Conservation (phyloP, 2,797 vertebrate species). For the Monodelphis domestica region DNA sequence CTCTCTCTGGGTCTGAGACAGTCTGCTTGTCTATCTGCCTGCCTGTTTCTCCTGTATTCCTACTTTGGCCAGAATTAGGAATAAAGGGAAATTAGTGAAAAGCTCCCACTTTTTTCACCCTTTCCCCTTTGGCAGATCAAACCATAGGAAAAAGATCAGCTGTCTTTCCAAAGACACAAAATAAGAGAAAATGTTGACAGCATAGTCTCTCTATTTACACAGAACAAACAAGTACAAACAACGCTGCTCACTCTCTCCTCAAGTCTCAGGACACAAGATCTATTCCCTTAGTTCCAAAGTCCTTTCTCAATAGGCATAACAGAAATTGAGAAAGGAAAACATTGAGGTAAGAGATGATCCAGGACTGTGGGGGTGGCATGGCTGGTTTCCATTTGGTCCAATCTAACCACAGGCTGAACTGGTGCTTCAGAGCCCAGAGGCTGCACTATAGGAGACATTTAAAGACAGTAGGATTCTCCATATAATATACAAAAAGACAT, state of each 20-base stretch:
- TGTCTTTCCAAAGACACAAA: too few species aligned
- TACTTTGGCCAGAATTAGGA: too few species aligned
- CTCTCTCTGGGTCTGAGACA: too few species aligned
- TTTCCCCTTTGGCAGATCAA: too few species aligned
- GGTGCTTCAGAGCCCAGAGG: too few species aligned
- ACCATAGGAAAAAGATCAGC: too few species aligned
- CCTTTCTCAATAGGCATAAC: not conserved
- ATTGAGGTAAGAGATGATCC: not conserved
- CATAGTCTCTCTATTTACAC: not conserved
- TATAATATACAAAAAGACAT: not conserved
- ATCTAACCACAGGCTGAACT: not conserved
- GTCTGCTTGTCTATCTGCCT: too few species aligned
- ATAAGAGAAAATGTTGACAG: not conserved
- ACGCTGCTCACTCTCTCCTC: not conserved
- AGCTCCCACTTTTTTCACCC: too few species aligned
- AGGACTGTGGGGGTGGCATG: not conserved
- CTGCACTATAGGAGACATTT: fast-evolving
- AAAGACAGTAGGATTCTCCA: not conserved
- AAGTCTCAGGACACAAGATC: not conserved
- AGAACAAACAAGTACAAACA: not conserved
- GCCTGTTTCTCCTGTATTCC: too few species aligned
- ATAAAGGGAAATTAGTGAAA: too few species aligned
- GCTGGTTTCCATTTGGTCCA: not conserved
- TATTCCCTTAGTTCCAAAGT: not conserved
- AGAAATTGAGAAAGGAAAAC: not conserved